Percentiles rank a stretch among this genome's conserved stretches.
phyloP scores from a whole-genome alignment of 2,113 vertebrate genomes.

The Pandion haliaetus region DNA sequence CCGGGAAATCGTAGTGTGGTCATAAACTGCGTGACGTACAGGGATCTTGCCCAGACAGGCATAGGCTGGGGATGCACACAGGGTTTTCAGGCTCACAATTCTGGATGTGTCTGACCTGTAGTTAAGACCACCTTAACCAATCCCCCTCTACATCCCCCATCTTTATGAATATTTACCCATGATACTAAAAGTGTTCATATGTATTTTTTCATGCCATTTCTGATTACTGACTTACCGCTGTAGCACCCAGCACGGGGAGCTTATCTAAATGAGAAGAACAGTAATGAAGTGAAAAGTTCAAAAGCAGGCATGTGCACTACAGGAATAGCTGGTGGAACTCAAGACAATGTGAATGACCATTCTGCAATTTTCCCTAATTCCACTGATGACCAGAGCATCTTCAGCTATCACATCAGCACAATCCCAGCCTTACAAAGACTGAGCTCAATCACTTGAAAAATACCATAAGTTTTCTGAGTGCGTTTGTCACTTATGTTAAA shows the following conservation, averaged over 20 bases:
- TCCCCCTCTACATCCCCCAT: not conserved
- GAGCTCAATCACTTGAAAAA: not conserved
- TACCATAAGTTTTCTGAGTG: not conserved
- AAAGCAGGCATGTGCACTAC: not conserved
- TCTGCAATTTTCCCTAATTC: not conserved
- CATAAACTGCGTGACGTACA: not conserved
- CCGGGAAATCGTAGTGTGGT: fast-evolving
- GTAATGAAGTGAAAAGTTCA: not conserved
- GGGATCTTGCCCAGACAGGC: not conserved
- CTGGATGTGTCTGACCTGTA: not conserved
- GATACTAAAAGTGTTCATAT: not conserved
- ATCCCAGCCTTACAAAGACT: not conserved
- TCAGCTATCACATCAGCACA: not conserved
- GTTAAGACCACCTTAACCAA: not conserved
- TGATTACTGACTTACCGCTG: not conserved
- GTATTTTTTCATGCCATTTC: not conserved
- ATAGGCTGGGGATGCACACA: not conserved
- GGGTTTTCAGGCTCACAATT: not conserved
- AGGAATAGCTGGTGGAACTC: not conserved
- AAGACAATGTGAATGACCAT: not conserved
- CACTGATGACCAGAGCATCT: not conserved
- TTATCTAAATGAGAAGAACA: not conserved
- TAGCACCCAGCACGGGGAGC: not conserved
- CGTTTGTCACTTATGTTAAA: not conserved
- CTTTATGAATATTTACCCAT: not conserved